A percentile compares a stretch with the other conserved stretches of the same genome.
phyloP scores from a whole-genome alignment of 1,140 invertebrate genomes.

The Metaphire vulgaris region DNA sequence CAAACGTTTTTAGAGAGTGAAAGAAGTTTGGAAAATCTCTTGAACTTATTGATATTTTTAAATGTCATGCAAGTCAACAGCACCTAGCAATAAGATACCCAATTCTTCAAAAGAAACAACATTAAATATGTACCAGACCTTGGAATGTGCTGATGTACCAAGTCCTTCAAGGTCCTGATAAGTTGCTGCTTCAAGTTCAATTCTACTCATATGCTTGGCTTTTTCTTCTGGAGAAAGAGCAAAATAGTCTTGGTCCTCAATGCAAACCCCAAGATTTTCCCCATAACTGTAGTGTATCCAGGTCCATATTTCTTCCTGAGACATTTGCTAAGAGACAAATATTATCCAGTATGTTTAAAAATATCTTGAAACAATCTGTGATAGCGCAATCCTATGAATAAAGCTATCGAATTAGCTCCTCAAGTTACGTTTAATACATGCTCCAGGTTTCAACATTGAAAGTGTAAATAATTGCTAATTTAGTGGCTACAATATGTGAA shows the following conservation, averaged over 20 bases:
- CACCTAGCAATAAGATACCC: no score
- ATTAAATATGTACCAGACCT: not conserved
- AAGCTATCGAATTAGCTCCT: not conserved
- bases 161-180: slow-evolving; percentile 13
- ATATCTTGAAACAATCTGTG: not conserved
- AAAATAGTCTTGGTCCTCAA: slow-evolving; percentile 82
- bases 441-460: no score
- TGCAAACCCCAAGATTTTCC: slow-evolving; percentile 83
- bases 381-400: not conserved
- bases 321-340: slow-evolving; percentile 61
- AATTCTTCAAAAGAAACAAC: not conserved
- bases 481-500: no score
- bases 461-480: no score
- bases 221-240: slow-evolving; percentile 42
- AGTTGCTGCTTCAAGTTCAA: slow-evolving; percentile 28
- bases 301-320: slow-evolving; percentile 80
- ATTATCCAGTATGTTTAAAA: not conserved
- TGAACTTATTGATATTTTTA: not conserved
- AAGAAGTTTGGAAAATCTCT: not conserved
- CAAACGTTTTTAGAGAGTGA: not conserved
- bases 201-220: slow-evolving; percentile 5
- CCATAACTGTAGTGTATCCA: slow-evolving; percentile 85
- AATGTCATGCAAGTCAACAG: no score
- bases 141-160: not conserved
- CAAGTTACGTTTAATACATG: no score